A percentile compares a stretch with the other conserved stretches of the same genome.
Evolutionary conservation across 2,113 vertebrate species (phyloP).

Genomic region (Gymnarchus niloticus): DNA sequence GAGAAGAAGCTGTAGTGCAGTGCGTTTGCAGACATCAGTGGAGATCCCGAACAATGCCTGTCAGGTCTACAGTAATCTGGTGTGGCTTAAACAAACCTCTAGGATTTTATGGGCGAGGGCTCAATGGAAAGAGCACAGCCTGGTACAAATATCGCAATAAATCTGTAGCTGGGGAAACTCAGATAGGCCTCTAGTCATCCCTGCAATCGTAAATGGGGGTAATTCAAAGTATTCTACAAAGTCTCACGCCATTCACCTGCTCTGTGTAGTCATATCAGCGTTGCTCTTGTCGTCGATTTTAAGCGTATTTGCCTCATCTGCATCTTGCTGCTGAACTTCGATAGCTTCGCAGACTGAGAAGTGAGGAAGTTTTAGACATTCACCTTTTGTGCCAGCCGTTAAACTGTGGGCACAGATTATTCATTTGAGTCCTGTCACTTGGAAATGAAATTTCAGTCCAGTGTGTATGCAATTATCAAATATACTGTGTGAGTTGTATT

Average conservation of each 20-base stretch:
- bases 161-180: not conserved
- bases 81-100: not conserved
- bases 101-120: not conserved
- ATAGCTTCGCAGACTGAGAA: not conserved
- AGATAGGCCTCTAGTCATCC: not conserved
- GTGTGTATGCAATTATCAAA: not conserved
- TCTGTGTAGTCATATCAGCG: not conserved
- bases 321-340: not conserved
- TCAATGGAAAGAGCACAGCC: not conserved
- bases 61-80: conserved; percentile 5
- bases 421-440: not conserved
- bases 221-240: not conserved
- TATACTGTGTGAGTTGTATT: not conserved
- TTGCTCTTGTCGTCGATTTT: not conserved
- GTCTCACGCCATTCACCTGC: not conserved
- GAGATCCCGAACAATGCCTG: not conserved
- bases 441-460: not conserved
- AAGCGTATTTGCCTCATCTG: not conserved
- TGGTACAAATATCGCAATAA: not conserved
- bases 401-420: not conserved
- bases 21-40: not conserved
- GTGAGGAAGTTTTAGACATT: not conserved
- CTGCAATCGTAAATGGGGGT: not conserved
- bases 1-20: not conserved
- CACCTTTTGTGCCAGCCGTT: not conserved